A percentile compares a stretch with the other conserved stretches of the same genome.
These are phyloP conservation scores for Echinops telfairi DNA, from an alignment of 2,113 vertebrate genomes.

Conservation along the genomic window DNA sequence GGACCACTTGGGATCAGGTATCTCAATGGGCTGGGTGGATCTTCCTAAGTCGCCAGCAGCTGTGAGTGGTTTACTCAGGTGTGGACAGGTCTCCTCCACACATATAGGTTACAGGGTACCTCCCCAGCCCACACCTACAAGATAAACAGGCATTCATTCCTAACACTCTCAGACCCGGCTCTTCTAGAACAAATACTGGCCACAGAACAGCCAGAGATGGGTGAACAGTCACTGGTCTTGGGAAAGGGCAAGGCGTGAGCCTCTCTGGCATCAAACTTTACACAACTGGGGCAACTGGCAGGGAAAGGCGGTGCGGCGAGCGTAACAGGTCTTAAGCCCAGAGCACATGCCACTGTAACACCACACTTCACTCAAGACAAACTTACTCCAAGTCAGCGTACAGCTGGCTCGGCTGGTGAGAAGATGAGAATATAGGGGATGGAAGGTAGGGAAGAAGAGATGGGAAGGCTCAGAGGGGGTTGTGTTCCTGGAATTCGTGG, in stretches of 20 bases:
- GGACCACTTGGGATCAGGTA: neutral
- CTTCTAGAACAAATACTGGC: neutral
- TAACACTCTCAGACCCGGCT: neutral
- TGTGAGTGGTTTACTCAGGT: neutral
- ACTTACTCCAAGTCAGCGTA: neutral
- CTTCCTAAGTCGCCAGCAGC: neutral
- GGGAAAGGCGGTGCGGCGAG: neutral
- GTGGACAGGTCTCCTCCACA: neutral
- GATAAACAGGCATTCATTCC: neutral
- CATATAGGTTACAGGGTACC: neutral
- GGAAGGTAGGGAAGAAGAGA: fast-evolving
- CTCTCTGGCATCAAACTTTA: conserved; percentile 24
- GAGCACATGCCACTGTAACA: neutral
- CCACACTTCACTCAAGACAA: neutral
- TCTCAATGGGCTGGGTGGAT: neutral
- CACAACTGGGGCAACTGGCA: neutral
- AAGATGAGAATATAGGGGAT: neutral
- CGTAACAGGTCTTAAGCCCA: neutral
- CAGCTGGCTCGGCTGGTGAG: neutral
- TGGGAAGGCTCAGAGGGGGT: neutral
- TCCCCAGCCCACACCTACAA: neutral
- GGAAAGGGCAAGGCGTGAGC: neutral
- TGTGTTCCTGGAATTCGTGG: neutral
- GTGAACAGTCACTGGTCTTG: neutral
- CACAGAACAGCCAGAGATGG: neutral